A percentile compares a stretch with the other conserved stretches of the same genome.
Conservation (phyloP, 1,140 invertebrate species). For the Forficula auricularia region DNA sequence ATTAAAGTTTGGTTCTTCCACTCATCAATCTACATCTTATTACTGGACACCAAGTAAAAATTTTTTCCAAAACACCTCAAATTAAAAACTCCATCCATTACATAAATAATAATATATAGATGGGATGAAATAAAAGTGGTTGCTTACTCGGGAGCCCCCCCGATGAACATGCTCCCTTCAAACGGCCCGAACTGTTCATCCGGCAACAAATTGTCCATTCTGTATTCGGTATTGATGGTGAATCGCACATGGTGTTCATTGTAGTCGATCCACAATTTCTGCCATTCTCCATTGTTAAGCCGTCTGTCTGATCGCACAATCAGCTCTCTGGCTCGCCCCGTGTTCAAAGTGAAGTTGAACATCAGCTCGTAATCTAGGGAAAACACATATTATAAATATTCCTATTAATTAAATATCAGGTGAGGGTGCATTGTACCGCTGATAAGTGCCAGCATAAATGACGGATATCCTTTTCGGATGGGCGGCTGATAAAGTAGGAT, state of each 20-base stretch:
- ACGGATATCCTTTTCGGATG: conserved; percentile 69
- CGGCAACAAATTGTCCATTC: conserved; percentile 66
- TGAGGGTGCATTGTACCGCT: conserved; percentile 50
- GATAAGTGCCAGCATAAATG: conserved; percentile 73
- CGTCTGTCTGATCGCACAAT: conserved; percentile 62
- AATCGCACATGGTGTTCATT: conserved; percentile 86
- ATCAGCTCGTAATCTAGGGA: conserved; percentile 59
- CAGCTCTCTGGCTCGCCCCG: conserved; percentile 54
- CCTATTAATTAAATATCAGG: conserved; percentile 6
- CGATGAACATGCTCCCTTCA: conserved; percentile 82
- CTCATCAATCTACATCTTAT: too few species aligned
- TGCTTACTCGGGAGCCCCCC: conserved; percentile 70
- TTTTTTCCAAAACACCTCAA: too few species aligned
- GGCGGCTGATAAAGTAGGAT: conserved; percentile 80
- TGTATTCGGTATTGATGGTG: conserved; percentile 74
- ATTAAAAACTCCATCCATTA: not conserved
- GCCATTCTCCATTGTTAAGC: conserved; percentile 83
- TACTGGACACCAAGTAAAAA: too few species aligned
- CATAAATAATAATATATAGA: not conserved
- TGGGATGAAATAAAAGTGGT: conserved; percentile 7
- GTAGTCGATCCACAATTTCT: conserved; percentile 86
- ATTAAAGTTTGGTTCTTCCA: too few species aligned
- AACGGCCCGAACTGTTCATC: conserved; percentile 81
- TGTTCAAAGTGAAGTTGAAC: conserved; percentile 79
- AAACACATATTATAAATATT: not conserved